phyloP scores from a whole-genome alignment of 2,113 vertebrate species.

The Capreolus pygargus region DNA sequence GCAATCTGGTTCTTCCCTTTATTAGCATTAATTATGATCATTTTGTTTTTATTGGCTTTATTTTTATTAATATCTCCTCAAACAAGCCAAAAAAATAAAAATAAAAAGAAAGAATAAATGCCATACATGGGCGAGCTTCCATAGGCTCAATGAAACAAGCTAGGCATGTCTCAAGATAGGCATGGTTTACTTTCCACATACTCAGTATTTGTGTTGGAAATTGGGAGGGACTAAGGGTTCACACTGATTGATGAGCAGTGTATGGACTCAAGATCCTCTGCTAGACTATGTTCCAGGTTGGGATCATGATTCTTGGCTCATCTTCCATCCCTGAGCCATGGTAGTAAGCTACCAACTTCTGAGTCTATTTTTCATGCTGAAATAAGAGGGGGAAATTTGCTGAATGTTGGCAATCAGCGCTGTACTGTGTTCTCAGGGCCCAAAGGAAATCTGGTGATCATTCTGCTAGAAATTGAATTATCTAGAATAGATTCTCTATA shows the following conservation, averaged over 20 bases:
- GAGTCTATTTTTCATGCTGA: background rate
- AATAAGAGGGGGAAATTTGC: background rate
- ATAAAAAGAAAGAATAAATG: conserved; percentile 6
- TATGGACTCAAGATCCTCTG: background rate
- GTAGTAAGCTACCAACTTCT: background rate
- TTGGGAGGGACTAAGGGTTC: background rate
- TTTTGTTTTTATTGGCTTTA: conserved; percentile 52
- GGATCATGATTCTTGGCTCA: background rate
- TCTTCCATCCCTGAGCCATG: background rate
- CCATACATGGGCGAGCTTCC: background rate
- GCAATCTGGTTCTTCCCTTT: conserved; percentile 52
- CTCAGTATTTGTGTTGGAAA: background rate
- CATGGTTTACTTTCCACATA: background rate
- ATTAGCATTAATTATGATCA: conserved; percentile 51
- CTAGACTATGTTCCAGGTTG: background rate
- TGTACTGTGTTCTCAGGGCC: background rate
- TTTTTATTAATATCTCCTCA: conserved; percentile 55
- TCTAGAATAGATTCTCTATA: background rate
- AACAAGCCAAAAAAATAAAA: background rate
- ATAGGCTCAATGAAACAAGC: background rate
- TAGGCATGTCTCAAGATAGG: background rate
- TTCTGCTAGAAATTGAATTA: background rate
- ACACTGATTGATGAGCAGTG: background rate
- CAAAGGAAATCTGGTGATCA: background rate
- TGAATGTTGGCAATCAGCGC: background rate